Base-by-base conservation (phyloP, 1,140 invertebrate genomes). In the Drosophila arizonae region DNA sequence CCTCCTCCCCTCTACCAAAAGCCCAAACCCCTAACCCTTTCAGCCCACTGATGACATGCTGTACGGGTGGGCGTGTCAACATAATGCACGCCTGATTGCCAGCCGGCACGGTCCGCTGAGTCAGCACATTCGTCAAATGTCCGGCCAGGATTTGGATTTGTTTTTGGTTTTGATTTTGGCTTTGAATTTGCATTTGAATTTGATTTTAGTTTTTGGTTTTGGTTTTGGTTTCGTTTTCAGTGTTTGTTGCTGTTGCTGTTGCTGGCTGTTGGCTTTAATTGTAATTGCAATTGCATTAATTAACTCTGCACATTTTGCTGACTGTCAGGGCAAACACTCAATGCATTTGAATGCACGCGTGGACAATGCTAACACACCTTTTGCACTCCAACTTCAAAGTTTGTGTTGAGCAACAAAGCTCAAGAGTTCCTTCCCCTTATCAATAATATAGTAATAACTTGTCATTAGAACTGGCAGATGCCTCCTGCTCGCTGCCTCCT, bases 231-330 rank as follows among this genome's bases (percentile, higher is more conserved):
- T 26, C 17, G 4, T 24, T 43, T 57, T 1, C 3, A 39, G 17
- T 39, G 17, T 52, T 39, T 63, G 36, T 43, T 55, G 52, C 2
- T 33, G 36, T 43, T 55, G 52, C 2, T 33, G 6, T 6, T 30
- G 33, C 17, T 17, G 17, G 6, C 30, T 8, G 30, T 8, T 33
- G 33, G 5, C 24, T 26, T 21, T n/a, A 8, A 39, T 39, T 41
- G 1, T 15, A 17, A 57, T 46, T 46, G 48, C 48, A 46, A 50
- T 66, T 43, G 69, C 74, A 73, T 81, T 77, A 81, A 81, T 81
- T 81, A 81, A 46, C 55, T 28, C n/a, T 13, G 21, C 33, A 11
- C 36, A 39, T 30, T 26, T 33, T 15, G 57, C 66, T 67, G 76
- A 73, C 45, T 57, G 56, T 28, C 26, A 1, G n/a, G 5, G 9